Evolutionary conservation across 2,888 invertebrate genomes (phyloP).

Genomic region (Agrochola macilenta): DNA sequence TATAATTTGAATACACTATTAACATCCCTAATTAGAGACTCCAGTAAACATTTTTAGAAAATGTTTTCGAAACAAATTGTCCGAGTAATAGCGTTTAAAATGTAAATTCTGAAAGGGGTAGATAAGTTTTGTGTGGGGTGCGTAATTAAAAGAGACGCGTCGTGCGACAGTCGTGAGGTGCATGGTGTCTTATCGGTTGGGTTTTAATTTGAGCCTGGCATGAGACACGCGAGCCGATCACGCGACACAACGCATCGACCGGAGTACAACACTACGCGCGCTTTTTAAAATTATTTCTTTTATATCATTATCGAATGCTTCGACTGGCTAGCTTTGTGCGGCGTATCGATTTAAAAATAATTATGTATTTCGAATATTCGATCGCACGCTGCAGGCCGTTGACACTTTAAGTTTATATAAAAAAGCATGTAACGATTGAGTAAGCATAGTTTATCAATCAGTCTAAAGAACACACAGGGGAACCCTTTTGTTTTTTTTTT

Average conservation of each 20-base stretch:
- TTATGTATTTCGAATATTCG: constrained; percentile 64
- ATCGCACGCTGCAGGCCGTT: constrained; percentile 56
- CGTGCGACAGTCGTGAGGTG: constrained; percentile 88
- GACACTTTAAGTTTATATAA: constrained; percentile 60
- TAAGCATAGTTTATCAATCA: constrained; percentile 75
- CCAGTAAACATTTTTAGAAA: constrained; percentile 56
- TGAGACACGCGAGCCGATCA: constrained; percentile 89
- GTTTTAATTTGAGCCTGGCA: constrained; percentile 89
- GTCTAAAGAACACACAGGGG: constrained; percentile 74
- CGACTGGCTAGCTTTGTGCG: constrained; percentile 67
- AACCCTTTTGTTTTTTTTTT: constrained; percentile 80
- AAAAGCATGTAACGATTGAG: constrained; percentile 69
- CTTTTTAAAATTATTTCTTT: constrained; percentile 84
- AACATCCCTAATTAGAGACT: constrained; percentile 62
- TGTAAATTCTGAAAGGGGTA: constrained; percentile 83
- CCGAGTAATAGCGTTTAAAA: constrained; percentile 71
- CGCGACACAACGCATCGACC: constrained; percentile 85
- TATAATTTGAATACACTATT: constrained; percentile 52
- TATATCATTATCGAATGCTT: constrained; percentile 79
- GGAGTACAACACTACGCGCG: constrained; percentile 66
- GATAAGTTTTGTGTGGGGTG: constrained; percentile 87
- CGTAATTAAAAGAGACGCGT: constrained; percentile 90
- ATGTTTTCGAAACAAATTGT: constrained; percentile 64
- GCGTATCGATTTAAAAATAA: constrained; percentile 67
- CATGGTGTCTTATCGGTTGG: constrained; percentile 87